Percentiles rank a stretch among this genome's conserved stretches.
These are phyloP conservation scores for Matsumyia berberina DNA, from an alignment of 2,888 invertebrate species.

Conservation along the genomic window DNA sequence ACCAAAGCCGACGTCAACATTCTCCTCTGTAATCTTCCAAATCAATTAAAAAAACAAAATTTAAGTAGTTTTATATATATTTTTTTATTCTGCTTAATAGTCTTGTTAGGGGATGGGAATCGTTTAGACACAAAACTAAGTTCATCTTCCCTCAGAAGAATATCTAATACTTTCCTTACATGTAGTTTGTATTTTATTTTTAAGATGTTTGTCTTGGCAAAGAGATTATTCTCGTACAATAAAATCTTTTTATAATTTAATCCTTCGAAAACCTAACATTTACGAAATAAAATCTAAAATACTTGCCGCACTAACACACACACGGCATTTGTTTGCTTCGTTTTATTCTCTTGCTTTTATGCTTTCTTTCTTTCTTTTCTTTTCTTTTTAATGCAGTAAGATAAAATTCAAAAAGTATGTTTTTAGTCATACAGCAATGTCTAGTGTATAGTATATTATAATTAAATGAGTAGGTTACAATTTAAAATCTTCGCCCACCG, in stretches of 20 bases:
- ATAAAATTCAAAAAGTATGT: conserved; percentile 72
- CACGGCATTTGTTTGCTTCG: conserved; percentile 48
- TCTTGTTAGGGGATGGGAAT: conserved; percentile 55
- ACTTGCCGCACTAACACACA: conserved; percentile 64
- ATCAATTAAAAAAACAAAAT: neutral
- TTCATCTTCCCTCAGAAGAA: conserved; percentile 59
- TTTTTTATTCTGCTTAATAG: conserved; percentile 69
- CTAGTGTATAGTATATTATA: conserved; percentile 69
- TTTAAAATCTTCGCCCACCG: conserved; percentile 79
- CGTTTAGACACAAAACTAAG: conserved; percentile 61
- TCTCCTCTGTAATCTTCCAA: neutral
- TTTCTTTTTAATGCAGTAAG: conserved; percentile 61
- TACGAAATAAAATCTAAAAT: conserved; percentile 74
- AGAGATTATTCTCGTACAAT: conserved; percentile 56
- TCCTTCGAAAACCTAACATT: conserved; percentile 71
- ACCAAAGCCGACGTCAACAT: too few relatives aligned
- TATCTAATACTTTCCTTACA: conserved; percentile 66
- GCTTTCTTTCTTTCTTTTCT: conserved; percentile 27
- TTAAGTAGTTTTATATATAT: conserved; percentile 50
- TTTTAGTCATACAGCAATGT: conserved; percentile 75
- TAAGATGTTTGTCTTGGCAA: conserved; percentile 63
- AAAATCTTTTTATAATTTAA: conserved; percentile 30
- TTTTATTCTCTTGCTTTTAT: conserved; percentile 8
- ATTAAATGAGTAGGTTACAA: conserved; percentile 67
- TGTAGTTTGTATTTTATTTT: conserved; percentile 47